phyloP scores from a whole-genome alignment of 23 tunicate species.

The Aplidium turbinatum region DNA sequence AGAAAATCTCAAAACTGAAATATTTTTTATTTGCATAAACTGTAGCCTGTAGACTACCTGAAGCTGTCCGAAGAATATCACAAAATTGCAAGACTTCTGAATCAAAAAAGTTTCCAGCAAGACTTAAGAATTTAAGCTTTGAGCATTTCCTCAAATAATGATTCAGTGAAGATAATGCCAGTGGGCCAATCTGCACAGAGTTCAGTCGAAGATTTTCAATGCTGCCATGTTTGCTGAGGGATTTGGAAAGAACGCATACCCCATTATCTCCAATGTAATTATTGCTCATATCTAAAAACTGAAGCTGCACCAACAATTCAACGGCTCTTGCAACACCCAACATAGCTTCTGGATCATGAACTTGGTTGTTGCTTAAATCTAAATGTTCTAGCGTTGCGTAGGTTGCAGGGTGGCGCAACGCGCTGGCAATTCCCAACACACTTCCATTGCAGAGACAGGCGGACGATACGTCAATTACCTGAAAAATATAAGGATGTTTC shows the following conservation, averaged over 20 bases:
- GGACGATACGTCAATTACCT: conserved; percentile 33
- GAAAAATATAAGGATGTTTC: conserved; percentile 11
- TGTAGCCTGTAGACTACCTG: conserved; percentile 3
- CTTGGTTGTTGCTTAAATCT: conserved; percentile 44
- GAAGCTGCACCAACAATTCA: conserved; percentile 11
- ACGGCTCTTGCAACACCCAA: conserved; percentile 17
- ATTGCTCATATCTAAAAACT: conserved; percentile 49
- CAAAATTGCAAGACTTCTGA: conserved; percentile 10
- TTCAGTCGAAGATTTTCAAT: conserved; percentile 37
- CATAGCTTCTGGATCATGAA: conserved; percentile 41
- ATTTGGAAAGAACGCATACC: conserved; percentile 39
- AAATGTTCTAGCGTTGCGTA: neutral
- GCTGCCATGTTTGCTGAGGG: conserved; percentile 5
- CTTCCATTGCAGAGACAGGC: conserved; percentile 30
- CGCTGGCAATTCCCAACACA: conserved; percentile 3
- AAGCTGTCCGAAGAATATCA: neutral
- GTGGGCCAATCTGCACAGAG: conserved; percentile 53
- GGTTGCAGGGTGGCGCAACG: neutral
- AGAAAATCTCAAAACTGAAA: no score
- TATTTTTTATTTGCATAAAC: no score
- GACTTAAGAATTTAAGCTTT: conserved; percentile 12
- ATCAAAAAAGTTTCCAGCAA: conserved; percentile 48
- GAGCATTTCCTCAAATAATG: conserved; percentile 21
- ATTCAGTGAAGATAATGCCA: conserved; percentile 53
- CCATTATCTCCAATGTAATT: conserved; percentile 56